phyloP scores from a whole-genome alignment of 2,888 invertebrate species.

The Fissipunctia ypsillon region DNA sequence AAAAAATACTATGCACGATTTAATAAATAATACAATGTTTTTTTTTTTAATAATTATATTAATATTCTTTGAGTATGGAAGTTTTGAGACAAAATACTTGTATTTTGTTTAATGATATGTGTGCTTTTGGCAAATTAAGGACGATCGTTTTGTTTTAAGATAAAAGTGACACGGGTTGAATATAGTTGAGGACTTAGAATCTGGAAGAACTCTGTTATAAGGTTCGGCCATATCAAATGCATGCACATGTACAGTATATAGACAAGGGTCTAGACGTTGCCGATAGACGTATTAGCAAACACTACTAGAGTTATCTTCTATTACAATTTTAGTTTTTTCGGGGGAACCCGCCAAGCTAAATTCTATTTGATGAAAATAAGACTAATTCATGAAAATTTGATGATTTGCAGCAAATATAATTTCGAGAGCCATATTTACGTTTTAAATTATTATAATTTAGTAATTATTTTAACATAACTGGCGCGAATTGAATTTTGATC shows the following conservation, averaged over 20 bases:
- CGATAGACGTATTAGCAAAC: neutral
- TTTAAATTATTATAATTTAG: too few relatives aligned
- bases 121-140: slow-evolving; percentile 59
- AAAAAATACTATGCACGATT: slow-evolving; percentile 52
- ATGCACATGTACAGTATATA: neutral
- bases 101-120: slow-evolving; percentile 58
- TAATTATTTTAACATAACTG: neutral
- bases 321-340: neutral
- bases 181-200: neutral
- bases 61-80: slow-evolving; percentile 33
- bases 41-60: slow-evolving; percentile 6
- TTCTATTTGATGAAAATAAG: neutral
- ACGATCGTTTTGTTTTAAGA: slow-evolving; percentile 37
- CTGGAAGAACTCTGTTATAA: neutral
- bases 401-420: neutral
- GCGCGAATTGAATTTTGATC: neutral
- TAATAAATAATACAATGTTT: slow-evolving; percentile 27
- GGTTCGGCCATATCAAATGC: neutral
- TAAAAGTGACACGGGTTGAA: slow-evolving; percentile 39
- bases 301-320: neutral
- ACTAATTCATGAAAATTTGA: neutral
- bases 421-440: neutral
- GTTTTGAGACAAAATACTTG: slow-evolving; percentile 37
- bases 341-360: neutral
- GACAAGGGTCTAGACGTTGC: neutral